These are phyloP conservation scores for Epinephelus moara DNA, from an alignment of 2,113 vertebrate species.

Conservation along the genomic window DNA sequence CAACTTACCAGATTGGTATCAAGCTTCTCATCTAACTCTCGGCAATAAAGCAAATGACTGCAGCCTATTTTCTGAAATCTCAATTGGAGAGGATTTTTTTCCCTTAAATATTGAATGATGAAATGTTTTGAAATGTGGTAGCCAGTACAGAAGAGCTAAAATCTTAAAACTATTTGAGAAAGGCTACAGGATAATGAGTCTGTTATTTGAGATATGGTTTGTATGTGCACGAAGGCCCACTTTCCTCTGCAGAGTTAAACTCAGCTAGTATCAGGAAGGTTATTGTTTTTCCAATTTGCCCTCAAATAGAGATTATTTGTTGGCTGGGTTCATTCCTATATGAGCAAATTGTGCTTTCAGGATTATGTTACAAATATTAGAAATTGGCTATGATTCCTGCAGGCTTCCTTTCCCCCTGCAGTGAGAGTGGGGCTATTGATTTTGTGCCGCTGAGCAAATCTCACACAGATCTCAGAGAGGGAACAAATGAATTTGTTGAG, in stretches of 20 bases:
- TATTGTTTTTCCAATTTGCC: constrained; percentile 15
- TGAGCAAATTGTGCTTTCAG: constrained; percentile 21
- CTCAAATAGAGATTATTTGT: constrained; percentile 15
- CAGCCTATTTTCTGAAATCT: no score
- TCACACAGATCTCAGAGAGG: background rate
- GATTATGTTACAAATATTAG: constrained; percentile 26
- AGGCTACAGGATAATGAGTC: background rate
- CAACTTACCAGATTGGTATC: no score
- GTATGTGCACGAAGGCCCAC: background rate
- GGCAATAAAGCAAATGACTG: no score
- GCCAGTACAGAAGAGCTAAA: background rate
- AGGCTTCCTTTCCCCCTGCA: background rate
- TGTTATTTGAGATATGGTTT: background rate
- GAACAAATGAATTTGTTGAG: constrained; percentile 12
- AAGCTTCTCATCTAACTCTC: no score
- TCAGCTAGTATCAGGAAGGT: background rate
- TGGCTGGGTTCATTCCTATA: background rate
- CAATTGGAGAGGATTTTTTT: no score
- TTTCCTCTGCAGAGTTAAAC: background rate
- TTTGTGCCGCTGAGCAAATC: constrained; percentile 7
- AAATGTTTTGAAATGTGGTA: background rate
- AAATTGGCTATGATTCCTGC: constrained; percentile 18
- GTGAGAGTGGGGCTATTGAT: constrained; percentile 3
- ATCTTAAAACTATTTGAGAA: background rate
- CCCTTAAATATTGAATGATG: no score